Base-by-base conservation (phyloP, 2,113 vertebrate species). In the Tor tambroides region DNA sequence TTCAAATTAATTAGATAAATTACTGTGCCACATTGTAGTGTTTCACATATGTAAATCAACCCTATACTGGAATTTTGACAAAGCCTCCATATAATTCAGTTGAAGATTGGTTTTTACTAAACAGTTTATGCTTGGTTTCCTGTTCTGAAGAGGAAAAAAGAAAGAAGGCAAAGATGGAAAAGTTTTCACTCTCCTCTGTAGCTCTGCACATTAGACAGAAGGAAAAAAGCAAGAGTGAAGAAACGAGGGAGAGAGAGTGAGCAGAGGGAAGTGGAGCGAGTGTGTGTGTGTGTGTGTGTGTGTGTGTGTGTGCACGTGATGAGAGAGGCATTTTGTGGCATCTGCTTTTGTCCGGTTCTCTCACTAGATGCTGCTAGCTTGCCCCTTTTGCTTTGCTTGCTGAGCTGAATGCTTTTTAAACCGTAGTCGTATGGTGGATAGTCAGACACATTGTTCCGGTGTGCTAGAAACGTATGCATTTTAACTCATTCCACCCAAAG, bases 301-400 rank as follows among this genome's bases (percentile, higher is more conserved):
- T 21, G 71, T 9, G 12, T 21, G 15, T 74, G 74, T 72, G 80
- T 21, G 87, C 30, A 69, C 41, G 69, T 71, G 80, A 80, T 59
- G 88, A 85, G 90, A 54, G 80, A 83, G 49, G 87, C 80, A 91
- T 89, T 87, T 88, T 84, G 86, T 71, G 90, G 87, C 87, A 90
- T 94, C 91, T 93, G 93, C 91, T 92, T 91, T 85, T 94, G 94
- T 94, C 93, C 90, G 3, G 80, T 93, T 92, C 92, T 92, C 92
- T 94, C 94, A 93, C 94, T 93, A 94, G 94, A 93, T 94, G 94
- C 88, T 94, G 94, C 95, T 95, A 94, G 92, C 92, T 94, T 92
- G 92, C 93, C 90, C 93, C 91, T 92, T 92, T 92, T 93, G 84
- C 87, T 88, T 89, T 80, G 87, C 88, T 87, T 59, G 67, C 83